Percentiles rank a stretch among this genome's conserved stretches.
Conservation (phyloP, 2,797 vertebrate species). For the Sebastes ruberrimus region DNA sequence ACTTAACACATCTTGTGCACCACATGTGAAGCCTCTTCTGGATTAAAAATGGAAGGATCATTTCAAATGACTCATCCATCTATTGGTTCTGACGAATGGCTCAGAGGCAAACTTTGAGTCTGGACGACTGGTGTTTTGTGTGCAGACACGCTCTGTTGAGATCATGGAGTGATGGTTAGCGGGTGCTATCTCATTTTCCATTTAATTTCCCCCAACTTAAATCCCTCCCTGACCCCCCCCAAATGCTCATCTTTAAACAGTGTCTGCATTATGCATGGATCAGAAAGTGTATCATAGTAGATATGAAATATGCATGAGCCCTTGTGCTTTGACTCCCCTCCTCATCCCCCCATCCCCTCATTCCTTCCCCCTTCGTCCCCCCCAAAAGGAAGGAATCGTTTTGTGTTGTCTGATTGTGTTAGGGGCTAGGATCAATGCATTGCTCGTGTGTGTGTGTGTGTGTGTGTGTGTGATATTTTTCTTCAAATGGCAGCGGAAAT, state of each 20-base stretch:
- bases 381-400: conserved; percentile 59
- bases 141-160: conserved; percentile 8
- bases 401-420: conserved; percentile 69
- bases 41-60: conserved; percentile 7
- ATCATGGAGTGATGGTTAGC: conserved; percentile 41
- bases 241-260: conserved; percentile 64
- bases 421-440: conserved; percentile 61
- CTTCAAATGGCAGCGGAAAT: conserved; percentile 33
- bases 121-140: conserved; percentile 2
- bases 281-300: conserved; percentile 76
- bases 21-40: neutral
- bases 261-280: conserved; percentile 78
- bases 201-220: conserved; percentile 68
- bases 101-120: conserved; percentile 17
- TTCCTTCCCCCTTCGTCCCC: neutral
- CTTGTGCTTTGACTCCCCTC: conserved; percentile 28
- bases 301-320: conserved; percentile 82
- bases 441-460: conserved; percentile 6
- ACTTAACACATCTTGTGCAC: conserved; percentile 13
- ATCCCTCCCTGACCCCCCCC: conserved; percentile 24
- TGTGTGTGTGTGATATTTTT: conserved; percentile 14
- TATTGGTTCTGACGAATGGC: conserved; percentile 10
- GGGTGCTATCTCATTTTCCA: conserved; percentile 57
- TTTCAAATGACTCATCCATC: neutral
- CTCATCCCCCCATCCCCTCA: neutral